Evolutionary conservation across 2,797 vertebrate species (phyloP), one percentile per base, ranked within the genome.

Genomic region (Anableps anableps): DNA sequence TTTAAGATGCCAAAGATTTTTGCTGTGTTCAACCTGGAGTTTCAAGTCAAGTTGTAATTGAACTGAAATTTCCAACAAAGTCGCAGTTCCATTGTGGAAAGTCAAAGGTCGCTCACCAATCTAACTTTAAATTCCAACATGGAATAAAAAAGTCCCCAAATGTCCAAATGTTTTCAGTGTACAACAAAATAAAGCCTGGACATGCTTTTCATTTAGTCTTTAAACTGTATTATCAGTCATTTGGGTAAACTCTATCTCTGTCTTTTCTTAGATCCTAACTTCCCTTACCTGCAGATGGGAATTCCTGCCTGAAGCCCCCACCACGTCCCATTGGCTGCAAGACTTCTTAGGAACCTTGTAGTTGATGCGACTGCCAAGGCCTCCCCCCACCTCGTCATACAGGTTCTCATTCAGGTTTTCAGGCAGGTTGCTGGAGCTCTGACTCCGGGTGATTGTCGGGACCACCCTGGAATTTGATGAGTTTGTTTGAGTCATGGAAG

Each of bases 351-450:
- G 92, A 55, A 89, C 58, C 81, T 58, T 90, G 74, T 86, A 77
- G 81, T 76, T 90, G 48, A 76, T 73, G 3, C 64, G 74, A 14
- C 62, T 78, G 62, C 87, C 80, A 66, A 93, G 74, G 78, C 91
- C 74, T 0, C 90, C 85, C 38, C 86, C 91, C 78, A 88, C 91
- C 76, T 94, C 94, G 17, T 95, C 94, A 3, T 96, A 96, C 0
- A 91, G 95, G 90, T 95, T 96, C 85, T 95, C 93, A 17, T 80
- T 89, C 82, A 97, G 77, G 86, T 94, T 96, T 80, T 95, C 93
- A 29, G 94, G 93, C 85, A 98, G 90, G 90, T 93, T 95, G 86
- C 90, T 94, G 62, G 95, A 95, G 90, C 96, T 98, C 89, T 93
- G 90, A 79, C 96, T 97, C 80, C 95, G 95, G 7, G 89, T 93